phyloP scores from a whole-genome alignment of 2,113 vertebrate genomes.

The Psilopsiagon aurifrons region DNA sequence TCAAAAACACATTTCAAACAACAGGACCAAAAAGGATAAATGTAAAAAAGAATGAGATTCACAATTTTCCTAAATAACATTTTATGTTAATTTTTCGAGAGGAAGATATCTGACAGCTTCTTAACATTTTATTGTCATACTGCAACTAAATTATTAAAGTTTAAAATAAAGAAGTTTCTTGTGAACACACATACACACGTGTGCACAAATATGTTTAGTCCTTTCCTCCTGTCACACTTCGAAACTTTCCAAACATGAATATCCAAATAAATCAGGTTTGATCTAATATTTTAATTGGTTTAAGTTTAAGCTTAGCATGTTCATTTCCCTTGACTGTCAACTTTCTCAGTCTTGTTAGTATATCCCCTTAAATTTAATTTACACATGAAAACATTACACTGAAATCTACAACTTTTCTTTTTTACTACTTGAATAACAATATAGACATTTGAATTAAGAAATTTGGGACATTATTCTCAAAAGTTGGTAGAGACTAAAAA shows the following conservation, averaged over 20 bases:
- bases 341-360: neutral
- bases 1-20: neutral
- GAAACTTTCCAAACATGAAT: neutral
- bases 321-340: neutral
- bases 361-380: neutral
- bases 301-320: neutral
- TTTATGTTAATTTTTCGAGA: neutral
- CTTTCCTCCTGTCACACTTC: neutral
- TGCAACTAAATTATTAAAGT: neutral
- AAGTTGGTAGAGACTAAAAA: neutral
- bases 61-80: neutral
- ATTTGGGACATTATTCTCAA: neutral
- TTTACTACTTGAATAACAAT: neutral
- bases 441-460: neutral
- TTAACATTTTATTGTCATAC: neutral
- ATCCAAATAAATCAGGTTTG: neutral
- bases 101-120: neutral
- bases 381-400: neutral
- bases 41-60: neutral
- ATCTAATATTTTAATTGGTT: neutral
- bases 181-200: neutral
- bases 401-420: neutral
- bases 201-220: neutral
- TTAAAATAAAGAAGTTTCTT: neutral
- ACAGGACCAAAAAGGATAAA: neutral